Evolutionary conservation across 2,888 invertebrate genomes (phyloP).

Genomic region (Tineola bisselliella): DNA sequence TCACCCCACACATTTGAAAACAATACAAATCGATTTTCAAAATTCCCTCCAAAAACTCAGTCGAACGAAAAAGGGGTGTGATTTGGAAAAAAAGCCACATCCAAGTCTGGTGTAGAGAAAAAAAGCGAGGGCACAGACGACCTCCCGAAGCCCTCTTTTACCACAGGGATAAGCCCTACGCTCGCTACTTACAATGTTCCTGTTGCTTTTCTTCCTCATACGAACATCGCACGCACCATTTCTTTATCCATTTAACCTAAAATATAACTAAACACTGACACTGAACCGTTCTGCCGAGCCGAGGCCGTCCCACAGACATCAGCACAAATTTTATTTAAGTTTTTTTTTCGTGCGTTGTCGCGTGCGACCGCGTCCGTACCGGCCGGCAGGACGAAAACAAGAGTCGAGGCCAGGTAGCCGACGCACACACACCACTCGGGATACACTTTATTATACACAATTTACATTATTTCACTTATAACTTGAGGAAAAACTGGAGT

Average conservation of each 20-base stretch:
- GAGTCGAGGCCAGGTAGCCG: conserved; percentile 57
- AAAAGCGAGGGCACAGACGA: background rate
- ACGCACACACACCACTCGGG: conserved; percentile 41
- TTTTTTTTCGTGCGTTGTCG: conserved; percentile 56
- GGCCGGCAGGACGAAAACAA: conserved; percentile 62
- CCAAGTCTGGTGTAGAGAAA: background rate
- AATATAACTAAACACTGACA: conserved; percentile 35
- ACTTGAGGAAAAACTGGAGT: conserved; percentile 42
- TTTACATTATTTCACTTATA: conserved; percentile 66
- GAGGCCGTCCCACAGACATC: conserved; percentile 43
- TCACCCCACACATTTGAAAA: background rate
- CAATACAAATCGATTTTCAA: background rate
- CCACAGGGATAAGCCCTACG: background rate
- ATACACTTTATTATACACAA: conserved; percentile 16
- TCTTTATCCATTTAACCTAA: conserved; percentile 62
- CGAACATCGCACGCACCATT: conserved; percentile 61
- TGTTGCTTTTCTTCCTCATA: conserved; percentile 67
- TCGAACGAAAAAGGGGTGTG: conserved; percentile 54
- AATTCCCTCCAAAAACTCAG: conserved; percentile 55
- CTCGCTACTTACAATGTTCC: conserved; percentile 57
- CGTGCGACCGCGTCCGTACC: conserved; percentile 66
- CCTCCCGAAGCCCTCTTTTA: background rate
- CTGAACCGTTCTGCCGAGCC: background rate
- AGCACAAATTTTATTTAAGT: conserved; percentile 33
- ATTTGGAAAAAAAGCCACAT: conserved; percentile 41